Conservation (phyloP, 1,140 invertebrate species). For the Musca vetustissima region DNA sequence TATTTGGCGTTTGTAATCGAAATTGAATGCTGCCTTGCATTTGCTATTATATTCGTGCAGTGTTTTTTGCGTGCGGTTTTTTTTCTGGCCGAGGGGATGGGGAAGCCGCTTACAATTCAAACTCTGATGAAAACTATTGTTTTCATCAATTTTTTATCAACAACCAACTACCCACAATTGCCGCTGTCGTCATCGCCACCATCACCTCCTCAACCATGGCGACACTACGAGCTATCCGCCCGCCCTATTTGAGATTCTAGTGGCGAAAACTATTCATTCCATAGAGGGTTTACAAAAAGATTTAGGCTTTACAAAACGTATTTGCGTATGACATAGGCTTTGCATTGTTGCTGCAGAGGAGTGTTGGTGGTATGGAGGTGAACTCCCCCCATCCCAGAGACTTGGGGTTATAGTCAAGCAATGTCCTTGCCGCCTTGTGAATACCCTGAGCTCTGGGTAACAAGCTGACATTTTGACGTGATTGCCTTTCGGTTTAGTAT, state of each 20-base stretch:
- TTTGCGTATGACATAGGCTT: constrained; percentile 7
- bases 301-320: not conserved
- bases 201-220: not conserved
- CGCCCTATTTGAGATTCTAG: not conserved
- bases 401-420: not conserved
- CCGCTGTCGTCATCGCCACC: not conserved
- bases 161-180: not conserved
- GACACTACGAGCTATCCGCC: not conserved
- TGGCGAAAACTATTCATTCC: not conserved
- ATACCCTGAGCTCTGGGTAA: not conserved
- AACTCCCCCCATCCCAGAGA: no score
- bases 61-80: not conserved
- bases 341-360: not conserved
- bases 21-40: constrained; percentile 18
- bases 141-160: constrained; percentile 16
- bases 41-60: not conserved
- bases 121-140: constrained; percentile 7
- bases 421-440: no score
- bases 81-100: not conserved
- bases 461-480: constrained; percentile 15
- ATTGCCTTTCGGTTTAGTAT: constrained; percentile 21
- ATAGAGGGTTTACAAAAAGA: constrained; percentile 10
- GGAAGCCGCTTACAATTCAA: not conserved
- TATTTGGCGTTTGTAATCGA: constrained; percentile 18
- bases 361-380: not conserved